These are phyloP conservation scores for Marmota flaviventris DNA, from an alignment of 2,113 vertebrate genomes.

Conservation along the genomic window DNA sequence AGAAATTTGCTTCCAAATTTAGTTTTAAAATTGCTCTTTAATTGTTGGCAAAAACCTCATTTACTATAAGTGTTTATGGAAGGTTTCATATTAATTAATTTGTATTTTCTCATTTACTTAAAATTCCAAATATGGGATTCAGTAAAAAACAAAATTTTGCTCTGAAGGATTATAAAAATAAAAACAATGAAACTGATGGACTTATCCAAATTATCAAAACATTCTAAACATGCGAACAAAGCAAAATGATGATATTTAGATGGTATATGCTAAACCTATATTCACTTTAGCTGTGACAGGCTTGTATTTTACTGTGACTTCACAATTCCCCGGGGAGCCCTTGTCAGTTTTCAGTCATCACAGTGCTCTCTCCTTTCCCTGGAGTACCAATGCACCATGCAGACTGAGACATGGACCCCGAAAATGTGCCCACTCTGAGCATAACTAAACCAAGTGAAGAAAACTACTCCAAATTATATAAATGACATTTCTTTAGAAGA, in stretches of 20 bases:
- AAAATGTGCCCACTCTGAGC: not conserved
- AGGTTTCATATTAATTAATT: not conserved
- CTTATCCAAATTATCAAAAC: not conserved
- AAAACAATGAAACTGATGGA: not conserved
- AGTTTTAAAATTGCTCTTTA: not conserved
- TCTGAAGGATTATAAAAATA: not conserved
- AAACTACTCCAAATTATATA: not conserved
- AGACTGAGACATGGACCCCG: not conserved
- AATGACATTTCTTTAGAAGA: not conserved
- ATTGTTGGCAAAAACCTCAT: not conserved
- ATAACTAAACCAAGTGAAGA: not conserved
- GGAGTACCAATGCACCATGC: not conserved
- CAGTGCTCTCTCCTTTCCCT: not conserved
- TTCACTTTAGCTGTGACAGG: not conserved
- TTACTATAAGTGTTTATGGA: not conserved
- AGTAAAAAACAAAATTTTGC: slow-evolving; percentile 15
- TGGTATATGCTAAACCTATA: not conserved
- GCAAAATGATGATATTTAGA: not conserved
- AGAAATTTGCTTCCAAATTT: not conserved
- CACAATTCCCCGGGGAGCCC: not conserved
- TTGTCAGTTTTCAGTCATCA: not conserved
- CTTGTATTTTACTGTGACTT: not conserved
- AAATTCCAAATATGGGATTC: not conserved
- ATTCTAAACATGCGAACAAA: not conserved
- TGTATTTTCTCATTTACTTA: not conserved